Conservation (phyloP, 2,888 invertebrate species). For the Toxonevra muliebris region DNA sequence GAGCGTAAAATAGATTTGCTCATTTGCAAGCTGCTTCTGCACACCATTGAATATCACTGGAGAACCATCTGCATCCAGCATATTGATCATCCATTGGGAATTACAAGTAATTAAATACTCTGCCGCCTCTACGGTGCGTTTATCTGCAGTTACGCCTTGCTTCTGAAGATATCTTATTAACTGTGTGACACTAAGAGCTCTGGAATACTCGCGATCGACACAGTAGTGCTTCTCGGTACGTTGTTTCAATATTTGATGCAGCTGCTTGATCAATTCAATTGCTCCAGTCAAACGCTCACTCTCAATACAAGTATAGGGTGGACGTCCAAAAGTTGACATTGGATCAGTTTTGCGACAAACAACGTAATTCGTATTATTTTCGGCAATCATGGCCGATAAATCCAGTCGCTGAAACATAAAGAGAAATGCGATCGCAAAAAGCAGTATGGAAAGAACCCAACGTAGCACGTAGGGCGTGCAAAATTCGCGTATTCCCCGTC, state of each 20-base stretch:
- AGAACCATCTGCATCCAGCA: conserved; percentile 63
- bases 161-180: conserved; percentile 68
- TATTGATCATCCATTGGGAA: conserved; percentile 76
- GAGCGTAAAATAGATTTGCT: conserved; percentile 51
- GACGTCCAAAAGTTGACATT: conserved; percentile 33
- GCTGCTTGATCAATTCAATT: conserved; percentile 71
- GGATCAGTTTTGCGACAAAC: conserved; percentile 63
- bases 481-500: no score
- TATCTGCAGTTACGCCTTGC: conserved; percentile 21
- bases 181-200: conserved; percentile 72
- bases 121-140: conserved; percentile 64
- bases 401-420: conserved; percentile 70
- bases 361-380: conserved; percentile 67
- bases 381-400: conserved; percentile 51
- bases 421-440: conserved; percentile 73
- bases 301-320: conserved; percentile 67
- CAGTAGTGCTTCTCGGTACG: conserved; percentile 64
- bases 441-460: conserved; percentile 71
- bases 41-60: conserved; percentile 61
- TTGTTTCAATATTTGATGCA: conserved; percentile 72
- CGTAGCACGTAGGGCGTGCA: conserved; percentile 4
- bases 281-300: conserved; percentile 72
- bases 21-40: conserved; percentile 59
- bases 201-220: conserved; percentile 61
- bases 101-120: conserved; percentile 77